A percentile compares a stretch with the other conserved stretches of the same genome.
Conservation (phyloP, 2,113 vertebrate genomes). For the Caretta caretta region DNA sequence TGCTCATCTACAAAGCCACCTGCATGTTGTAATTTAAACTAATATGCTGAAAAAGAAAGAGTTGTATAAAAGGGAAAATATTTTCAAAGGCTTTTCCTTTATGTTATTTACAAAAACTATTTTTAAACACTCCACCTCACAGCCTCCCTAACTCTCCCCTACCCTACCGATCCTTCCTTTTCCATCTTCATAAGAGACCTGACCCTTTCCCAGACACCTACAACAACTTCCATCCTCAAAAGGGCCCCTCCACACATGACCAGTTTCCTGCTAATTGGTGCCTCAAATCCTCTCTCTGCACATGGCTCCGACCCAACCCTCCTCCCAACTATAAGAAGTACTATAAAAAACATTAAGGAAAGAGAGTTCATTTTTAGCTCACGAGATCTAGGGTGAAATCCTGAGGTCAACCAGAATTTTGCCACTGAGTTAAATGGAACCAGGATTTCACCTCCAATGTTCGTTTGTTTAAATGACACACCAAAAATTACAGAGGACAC, state of each 20-base stretch:
- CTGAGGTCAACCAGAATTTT: background rate
- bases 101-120: conserved; percentile 11
- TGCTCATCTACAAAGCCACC: conserved; percentile 72
- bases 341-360: background rate
- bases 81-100: conserved; percentile 26
- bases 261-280: background rate
- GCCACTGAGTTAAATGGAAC: background rate
- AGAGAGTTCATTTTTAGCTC: background rate
- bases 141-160: background rate
- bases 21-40: conserved; percentile 60
- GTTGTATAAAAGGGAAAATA: background rate
- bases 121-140: conserved; percentile 5
- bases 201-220: background rate
- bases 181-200: background rate
- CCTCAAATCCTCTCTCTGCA: background rate
- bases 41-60: conserved; percentile 8
- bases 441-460: background rate
- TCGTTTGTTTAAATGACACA: background rate
- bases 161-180: background rate
- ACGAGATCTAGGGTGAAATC: background rate
- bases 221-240: background rate
- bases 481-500: background rate
- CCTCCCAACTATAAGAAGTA: background rate
- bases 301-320: background rate
- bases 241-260: background rate